phyloP scores from a whole-genome alignment of 1,140 invertebrate genomes.

The Drosophila kepulauana region DNA sequence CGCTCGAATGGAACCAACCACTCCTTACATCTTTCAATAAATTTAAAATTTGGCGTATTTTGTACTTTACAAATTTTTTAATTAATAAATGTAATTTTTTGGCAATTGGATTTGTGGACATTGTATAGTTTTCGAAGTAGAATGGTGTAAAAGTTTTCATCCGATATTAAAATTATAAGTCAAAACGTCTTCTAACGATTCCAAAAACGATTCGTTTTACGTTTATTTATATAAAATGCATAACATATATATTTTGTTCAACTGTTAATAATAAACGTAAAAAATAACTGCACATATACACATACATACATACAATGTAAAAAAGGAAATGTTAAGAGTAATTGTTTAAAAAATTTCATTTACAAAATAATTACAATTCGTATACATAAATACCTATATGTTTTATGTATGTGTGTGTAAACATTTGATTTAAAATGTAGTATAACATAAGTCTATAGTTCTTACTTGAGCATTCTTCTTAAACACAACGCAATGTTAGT shows the following conservation, averaged over 20 bases:
- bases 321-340: slow-evolving; percentile 46
- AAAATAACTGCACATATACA: slow-evolving; percentile 55
- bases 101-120: too few relatives aligned
- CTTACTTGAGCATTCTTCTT: slow-evolving; percentile 71
- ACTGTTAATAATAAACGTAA: slow-evolving; percentile 61
- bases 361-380: slow-evolving; percentile 62
- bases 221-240: slow-evolving; percentile 78
- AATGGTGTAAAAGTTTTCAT: neutral
- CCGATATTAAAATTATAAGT: neutral
- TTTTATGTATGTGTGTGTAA: slow-evolving; percentile 25
- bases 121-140: too few relatives aligned
- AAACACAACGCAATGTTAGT: slow-evolving; percentile 67
- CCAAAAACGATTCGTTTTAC: slow-evolving; percentile 50
- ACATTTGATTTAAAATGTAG: slow-evolving; percentile 34
- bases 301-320: slow-evolving; percentile 53
- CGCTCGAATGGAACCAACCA: too few relatives aligned
- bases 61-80: too few relatives aligned
- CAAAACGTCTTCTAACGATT: neutral
- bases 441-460: slow-evolving; percentile 47
- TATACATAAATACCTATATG: slow-evolving; percentile 35
- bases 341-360: slow-evolving; percentile 63
- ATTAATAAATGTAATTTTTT: too few relatives aligned
- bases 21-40: too few relatives aligned
- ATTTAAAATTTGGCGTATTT: too few relatives aligned
- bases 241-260: slow-evolving; percentile 75